Evolutionary conservation across 2,888 invertebrate species (phyloP), one percentile per base, ranked within the genome.

Genomic region (Agrenia bidenticulata): DNA sequence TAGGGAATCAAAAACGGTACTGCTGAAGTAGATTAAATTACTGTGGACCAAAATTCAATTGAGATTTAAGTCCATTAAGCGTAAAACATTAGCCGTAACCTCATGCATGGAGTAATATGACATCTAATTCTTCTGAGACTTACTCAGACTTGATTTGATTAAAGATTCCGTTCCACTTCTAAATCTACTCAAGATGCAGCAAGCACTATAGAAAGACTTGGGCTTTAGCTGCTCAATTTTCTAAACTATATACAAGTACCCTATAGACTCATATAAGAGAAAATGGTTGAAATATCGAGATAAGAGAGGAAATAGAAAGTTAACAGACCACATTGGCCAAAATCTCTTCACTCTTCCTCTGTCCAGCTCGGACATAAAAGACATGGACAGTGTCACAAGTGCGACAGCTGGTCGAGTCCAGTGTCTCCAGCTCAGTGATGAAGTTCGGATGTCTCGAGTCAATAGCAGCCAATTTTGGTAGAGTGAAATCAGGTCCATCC

Each of bases 301-400:
- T 50, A 39, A 41, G 19, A 26, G 7, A 51, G 51, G 42, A 26
- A 21, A 41, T 17, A 15, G 24, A 49, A 58, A 21, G n/a, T n/a
- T 17, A 41, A 78, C 81, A 78, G 79, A 86, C 85, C 78, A 89
- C 87, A 82, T 93, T 93, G 61, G 83, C 82, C 15, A 98, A 85
- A 72, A 98, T 94, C 76, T 94, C 90, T 13, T 84, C 82, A 0
- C 89, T 87, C 68, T 81, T 81, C 57, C 86, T 86, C 80, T 95
- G 95, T 0, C 92, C 94, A 15, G 90, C 86, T 79, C 90, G 89
- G 1, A 93, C 94, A 78, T 95, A 97, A 83, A 96, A 94, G 74
- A 97, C 86, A 80, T 96, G 94, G 70, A 92, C 93, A 0, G 96
- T 97, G 78, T 95, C 92, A 77, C 89, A 88, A 1, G 91, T 91